Percentiles rank a stretch among this genome's conserved stretches.
These are phyloP conservation scores for Labeo calbasu DNA, from an alignment of 2,797 vertebrate species.

Conservation along the genomic window DNA sequence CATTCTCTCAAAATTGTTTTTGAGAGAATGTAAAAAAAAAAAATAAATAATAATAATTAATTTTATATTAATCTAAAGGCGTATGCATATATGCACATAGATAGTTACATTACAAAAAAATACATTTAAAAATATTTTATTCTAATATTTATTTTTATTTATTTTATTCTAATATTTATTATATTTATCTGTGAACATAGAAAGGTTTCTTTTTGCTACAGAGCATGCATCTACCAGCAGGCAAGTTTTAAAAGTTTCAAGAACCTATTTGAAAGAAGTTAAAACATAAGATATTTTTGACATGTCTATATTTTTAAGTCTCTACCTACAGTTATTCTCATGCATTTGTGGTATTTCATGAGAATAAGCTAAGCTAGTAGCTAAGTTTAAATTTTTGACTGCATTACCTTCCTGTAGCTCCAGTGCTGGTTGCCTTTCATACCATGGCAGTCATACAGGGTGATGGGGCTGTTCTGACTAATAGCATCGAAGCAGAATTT, in stretches of 20 bases:
- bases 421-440: slow-evolving; percentile 92
- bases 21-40: too few species aligned
- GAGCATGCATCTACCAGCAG: background rate
- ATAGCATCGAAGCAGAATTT: slow-evolving; percentile 88
- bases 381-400: background rate
- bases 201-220: background rate
- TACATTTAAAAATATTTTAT: too few species aligned
- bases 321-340: background rate
- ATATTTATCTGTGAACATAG: background rate
- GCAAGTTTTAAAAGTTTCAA: background rate
- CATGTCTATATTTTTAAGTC: background rate
- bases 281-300: background rate
- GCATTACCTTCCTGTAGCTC: slow-evolving; percentile 84
- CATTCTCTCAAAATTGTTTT: too few species aligned
- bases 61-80: too few species aligned
- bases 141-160: background rate
- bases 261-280: slow-evolving; percentile 1
- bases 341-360: background rate
- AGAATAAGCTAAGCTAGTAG: background rate
- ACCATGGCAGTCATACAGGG: slow-evolving; percentile 89
- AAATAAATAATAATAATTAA: too few species aligned
- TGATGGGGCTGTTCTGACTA: slow-evolving; percentile 82
- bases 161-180: background rate
- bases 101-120: too few species aligned
- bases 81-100: too few species aligned